Base-by-base conservation (phyloP, 2,888 invertebrate genomes). In the Noctua comes region DNA sequence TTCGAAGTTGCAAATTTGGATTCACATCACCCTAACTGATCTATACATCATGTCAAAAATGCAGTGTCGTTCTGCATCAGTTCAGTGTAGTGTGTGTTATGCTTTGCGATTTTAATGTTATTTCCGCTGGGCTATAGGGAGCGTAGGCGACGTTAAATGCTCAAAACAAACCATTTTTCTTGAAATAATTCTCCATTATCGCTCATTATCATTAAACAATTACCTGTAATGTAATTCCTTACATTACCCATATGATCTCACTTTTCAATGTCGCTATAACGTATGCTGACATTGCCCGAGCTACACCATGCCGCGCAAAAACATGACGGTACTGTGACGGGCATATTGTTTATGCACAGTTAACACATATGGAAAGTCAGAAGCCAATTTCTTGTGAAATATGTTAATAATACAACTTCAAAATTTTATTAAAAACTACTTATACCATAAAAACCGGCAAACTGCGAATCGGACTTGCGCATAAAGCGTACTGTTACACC, bases 281-380 rank as follows among this genome's bases (percentile, higher is more conserved):
- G 70, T 65, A 70, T 77, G 73, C 68, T 76, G 82, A 72, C 82
- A 80, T 77, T 51, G 69, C 77, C 18, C 43, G 43, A 18, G 24
- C 24, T n/a, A 79, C 82, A 83, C 88, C 83, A 82, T 81, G 59
- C 27, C 21, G 66, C 68, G 80, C 74, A 83, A 86, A 85, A 82
- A 72, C 79, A 82, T n/a, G 69, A 73, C 71, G 74, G 54, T 79
- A 78, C 65, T 66, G 40, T 66, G 40, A 43, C 40, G 0, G 8
- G 16, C 43, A 65, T n/a, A n/a, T n/a, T n/a, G n/a, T n/a, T n/a
- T n/a, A n/a, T n/a, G n/a, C n/a, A n/a, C n/a, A 46, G 16, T 46
- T 11, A 13, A 59, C 27, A 64, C 36, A 24, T 36, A 24, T 5
- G 2, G 11, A 6, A 16, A 27, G 1, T 64, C 64, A 18, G 4